phyloP scores from a whole-genome alignment of 2,113 vertebrate species.

The Phyllostomus hastatus region DNA sequence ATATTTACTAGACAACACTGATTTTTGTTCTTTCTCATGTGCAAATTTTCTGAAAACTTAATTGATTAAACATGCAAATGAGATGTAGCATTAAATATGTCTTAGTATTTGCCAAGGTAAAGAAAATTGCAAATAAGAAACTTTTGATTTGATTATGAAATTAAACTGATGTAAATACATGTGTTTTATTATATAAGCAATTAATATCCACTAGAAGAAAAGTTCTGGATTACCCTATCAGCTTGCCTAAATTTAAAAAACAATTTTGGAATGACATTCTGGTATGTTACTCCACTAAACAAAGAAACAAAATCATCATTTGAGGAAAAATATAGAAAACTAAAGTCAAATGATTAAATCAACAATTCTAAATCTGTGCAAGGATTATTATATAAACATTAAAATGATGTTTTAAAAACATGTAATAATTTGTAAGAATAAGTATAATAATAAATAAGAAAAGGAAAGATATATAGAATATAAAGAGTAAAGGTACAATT shows the following conservation, averaged over 20 bases:
- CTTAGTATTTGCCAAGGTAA: neutral
- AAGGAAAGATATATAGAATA: neutral
- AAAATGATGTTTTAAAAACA: neutral
- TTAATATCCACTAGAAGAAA: neutral
- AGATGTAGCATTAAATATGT: neutral
- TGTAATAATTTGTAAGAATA: neutral
- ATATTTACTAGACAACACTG: neutral
- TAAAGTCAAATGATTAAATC: neutral
- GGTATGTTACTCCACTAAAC: neutral
- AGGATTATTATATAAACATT: neutral
- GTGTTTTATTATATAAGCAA: conserved; percentile 13
- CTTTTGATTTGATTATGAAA: conserved; percentile 3
- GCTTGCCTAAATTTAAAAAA: neutral
- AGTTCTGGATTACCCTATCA: neutral
- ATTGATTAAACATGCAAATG: neutral
- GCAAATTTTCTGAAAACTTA: neutral
- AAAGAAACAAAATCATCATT: neutral
- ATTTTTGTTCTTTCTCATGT: neutral
- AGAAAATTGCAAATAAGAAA: neutral
- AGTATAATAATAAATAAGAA: neutral
- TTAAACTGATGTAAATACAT: neutral
- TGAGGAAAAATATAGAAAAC: neutral
- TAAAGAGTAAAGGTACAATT: neutral
- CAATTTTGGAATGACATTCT: neutral
- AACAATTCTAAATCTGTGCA: neutral